Conservation (phyloP, 2,797 vertebrate species). For the Cuniculus paca region DNA sequence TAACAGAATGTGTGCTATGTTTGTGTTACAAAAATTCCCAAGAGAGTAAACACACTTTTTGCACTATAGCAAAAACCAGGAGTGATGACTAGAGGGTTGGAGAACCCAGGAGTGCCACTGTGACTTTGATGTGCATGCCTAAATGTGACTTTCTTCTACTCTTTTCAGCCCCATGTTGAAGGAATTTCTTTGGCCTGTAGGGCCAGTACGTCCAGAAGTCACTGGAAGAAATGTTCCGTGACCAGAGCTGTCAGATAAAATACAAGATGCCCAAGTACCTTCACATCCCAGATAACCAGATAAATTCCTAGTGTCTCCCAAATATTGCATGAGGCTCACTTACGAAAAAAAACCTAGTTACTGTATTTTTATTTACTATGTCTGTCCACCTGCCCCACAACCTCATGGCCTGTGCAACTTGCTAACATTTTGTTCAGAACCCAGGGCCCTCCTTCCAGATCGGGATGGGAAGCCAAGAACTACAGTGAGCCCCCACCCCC, state of each 20-base stretch:
- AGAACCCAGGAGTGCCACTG: not conserved
- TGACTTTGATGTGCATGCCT: not conserved
- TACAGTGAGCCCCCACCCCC: not conserved
- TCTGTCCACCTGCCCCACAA: not conserved
- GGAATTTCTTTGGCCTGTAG: not conserved
- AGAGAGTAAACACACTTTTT: not conserved
- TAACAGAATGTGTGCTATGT: not conserved
- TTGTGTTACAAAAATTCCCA: not conserved
- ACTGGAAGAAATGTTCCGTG: not conserved
- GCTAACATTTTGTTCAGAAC: not conserved
- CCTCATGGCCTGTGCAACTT: fast-evolving
- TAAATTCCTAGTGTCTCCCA: not conserved
- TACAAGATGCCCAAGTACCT: fast-evolving
- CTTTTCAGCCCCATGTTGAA: not conserved
- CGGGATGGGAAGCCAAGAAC: too few relatives aligned
- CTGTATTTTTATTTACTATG: not conserved
- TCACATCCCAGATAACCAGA: not conserved
- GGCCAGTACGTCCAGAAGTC: not conserved
- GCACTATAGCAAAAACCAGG: not conserved
- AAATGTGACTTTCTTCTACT: not conserved
- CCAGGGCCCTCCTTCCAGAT: not conserved
- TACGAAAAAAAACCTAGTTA: not conserved
- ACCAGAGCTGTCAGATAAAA: not conserved
- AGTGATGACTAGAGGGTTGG: not conserved
- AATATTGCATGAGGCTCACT: not conserved